Evolutionary conservation across 2,113 vertebrate genomes (phyloP).

Genomic region (Myotis davidii): DNA sequence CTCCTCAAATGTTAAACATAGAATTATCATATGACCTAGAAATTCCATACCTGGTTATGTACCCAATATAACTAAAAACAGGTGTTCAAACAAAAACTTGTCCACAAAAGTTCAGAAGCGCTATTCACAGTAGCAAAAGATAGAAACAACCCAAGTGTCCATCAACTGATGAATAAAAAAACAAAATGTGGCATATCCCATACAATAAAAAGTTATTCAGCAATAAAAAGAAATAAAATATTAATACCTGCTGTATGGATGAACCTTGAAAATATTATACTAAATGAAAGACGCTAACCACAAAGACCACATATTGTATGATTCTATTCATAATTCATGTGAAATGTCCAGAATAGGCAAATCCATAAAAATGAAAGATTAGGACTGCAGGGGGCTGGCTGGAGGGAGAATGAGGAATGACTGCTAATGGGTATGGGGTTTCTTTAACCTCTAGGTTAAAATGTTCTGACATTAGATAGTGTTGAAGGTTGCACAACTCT

Average conservation of each 20-base stretch:
- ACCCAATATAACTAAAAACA: background rate
- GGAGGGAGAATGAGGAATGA: background rate
- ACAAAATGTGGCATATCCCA: background rate
- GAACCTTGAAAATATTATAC: background rate
- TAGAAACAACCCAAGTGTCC: background rate
- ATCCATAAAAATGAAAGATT: background rate
- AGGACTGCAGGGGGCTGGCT: background rate
- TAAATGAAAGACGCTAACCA: background rate
- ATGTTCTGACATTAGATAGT: background rate
- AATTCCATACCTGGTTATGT: background rate
- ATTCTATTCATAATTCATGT: background rate
- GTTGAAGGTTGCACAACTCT: background rate
- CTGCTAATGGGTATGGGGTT: background rate
- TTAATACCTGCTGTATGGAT: background rate
- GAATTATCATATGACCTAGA: background rate
- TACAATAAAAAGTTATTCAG: background rate
- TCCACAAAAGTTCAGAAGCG: background rate
- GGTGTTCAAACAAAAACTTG: constrained; percentile 24
- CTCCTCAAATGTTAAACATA: constrained; percentile 25
- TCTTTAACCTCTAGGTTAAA: background rate
- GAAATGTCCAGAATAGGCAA: background rate
- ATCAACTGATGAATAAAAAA: background rate
- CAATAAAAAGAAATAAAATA: background rate
- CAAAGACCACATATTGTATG: background rate
- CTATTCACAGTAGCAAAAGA: background rate